Evolutionary conservation across 2,888 invertebrate genomes (phyloP).

Genomic region (Pristionchus arcanus): DNA sequence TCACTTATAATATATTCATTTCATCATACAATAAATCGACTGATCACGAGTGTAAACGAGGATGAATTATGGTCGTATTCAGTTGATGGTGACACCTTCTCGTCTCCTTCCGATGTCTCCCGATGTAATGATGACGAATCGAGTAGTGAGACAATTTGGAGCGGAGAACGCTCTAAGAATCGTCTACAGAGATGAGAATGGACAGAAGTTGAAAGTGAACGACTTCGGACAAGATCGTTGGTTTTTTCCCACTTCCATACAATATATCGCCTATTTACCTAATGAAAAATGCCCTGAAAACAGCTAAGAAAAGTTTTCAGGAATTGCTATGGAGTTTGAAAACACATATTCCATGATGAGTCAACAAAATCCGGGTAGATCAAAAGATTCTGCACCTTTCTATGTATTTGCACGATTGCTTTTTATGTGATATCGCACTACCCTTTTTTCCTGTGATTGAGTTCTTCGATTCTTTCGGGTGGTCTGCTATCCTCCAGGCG

Average conservation of each 20-base stretch:
- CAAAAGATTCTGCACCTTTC: too few species aligned
- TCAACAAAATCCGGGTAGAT: too few species aligned
- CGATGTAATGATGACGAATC: slow-evolving; percentile 78
- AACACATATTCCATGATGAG: not conserved
- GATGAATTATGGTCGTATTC: not conserved
- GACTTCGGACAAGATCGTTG: slow-evolving; percentile 63
- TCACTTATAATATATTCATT: not conserved
- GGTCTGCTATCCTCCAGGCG: too few species aligned
- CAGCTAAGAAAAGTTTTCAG: not conserved
- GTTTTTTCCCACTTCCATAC: not conserved
- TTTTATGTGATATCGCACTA: too few species aligned
- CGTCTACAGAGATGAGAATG: slow-evolving; percentile 67
- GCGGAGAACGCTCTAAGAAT: slow-evolving; percentile 69
- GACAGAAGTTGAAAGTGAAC: slow-evolving; percentile 60
- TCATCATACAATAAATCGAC: not conserved
- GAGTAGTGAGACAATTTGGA: slow-evolving; percentile 73
- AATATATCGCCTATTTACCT: too few species aligned
- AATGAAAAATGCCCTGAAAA: not conserved
- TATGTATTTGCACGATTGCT: too few species aligned
- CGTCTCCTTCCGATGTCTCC: slow-evolving; percentile 68
- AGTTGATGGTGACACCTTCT: slow-evolving; percentile 69
- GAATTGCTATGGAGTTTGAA: not conserved
- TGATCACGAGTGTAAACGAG: not conserved
- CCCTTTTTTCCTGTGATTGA: too few species aligned
- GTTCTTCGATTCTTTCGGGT: too few species aligned